Evolutionary conservation across 2,113 vertebrate species (phyloP).

Genomic region (Ctenomys sociabilis): DNA sequence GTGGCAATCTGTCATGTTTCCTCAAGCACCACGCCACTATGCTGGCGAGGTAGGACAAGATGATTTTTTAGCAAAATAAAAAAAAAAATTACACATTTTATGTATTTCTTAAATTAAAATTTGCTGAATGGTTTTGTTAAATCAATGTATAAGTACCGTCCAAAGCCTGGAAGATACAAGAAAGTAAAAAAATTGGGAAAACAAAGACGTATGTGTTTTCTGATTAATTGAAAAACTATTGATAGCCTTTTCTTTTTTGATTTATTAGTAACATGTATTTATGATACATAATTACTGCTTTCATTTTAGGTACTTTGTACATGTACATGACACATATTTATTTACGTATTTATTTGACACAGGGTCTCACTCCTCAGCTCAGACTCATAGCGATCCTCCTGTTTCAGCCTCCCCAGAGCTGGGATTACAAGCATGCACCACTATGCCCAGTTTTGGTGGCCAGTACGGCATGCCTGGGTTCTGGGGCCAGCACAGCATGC

Average conservation of each 20-base stretch:
- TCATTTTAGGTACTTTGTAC: background rate
- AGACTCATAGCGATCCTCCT: too few relatives aligned
- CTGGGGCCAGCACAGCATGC: too few relatives aligned
- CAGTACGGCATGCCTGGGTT: too few relatives aligned
- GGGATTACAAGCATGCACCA: too few relatives aligned
- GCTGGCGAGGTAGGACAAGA: background rate
- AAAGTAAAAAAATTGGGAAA: background rate
- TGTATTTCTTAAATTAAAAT: slow-evolving; percentile 7
- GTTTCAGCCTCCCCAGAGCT: too few relatives aligned
- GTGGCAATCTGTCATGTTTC: background rate
- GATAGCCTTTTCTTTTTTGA: background rate
- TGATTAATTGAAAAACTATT: background rate
- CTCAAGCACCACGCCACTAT: background rate
- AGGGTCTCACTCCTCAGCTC: too few relatives aligned
- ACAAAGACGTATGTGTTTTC: background rate
- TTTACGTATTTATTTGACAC: too few relatives aligned
- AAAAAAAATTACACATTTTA: slow-evolving; percentile 12
- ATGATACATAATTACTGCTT: background rate
- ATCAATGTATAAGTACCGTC: background rate
- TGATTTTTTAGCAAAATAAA: background rate
- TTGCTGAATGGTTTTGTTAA: background rate
- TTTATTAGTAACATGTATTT: background rate
- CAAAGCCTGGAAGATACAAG: background rate
- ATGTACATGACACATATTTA: background rate
- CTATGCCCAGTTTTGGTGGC: too few relatives aligned